Conservation (phyloP, 2,113 vertebrate genomes). For the Talpa occidentalis region DNA sequence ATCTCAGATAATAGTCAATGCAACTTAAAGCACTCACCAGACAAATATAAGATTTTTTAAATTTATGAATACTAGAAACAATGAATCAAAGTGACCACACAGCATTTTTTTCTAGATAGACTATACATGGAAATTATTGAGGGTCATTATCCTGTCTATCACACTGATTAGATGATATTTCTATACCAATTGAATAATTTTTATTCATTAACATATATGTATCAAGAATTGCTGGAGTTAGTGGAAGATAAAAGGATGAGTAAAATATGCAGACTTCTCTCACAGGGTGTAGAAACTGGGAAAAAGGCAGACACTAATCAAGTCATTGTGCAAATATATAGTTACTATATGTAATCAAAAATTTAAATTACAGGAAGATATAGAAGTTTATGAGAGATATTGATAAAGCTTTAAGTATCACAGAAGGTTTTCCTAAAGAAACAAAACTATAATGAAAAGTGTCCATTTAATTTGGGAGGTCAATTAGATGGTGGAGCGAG, state of each 20-base stretch:
- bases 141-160: neutral
- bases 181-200: neutral
- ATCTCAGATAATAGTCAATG: neutral
- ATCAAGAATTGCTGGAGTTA: neutral
- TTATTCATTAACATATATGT: neutral
- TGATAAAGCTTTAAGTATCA: neutral
- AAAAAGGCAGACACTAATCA: neutral
- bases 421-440: neutral
- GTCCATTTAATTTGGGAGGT: neutral
- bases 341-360: neutral
- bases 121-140: neutral
- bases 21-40: neutral
- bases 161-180: neutral
- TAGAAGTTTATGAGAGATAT: neutral
- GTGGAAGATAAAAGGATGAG: neutral
- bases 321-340: neutral
- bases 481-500: neutral
- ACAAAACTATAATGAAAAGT: neutral
- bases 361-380: neutral
- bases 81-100: neutral
- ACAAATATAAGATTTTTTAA: neutral
- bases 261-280: neutral
- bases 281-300: neutral
- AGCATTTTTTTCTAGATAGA: neutral
- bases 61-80: neutral